Conservation (phyloP, 2,797 vertebrate species). For the Oryzias sinensis region DNA sequence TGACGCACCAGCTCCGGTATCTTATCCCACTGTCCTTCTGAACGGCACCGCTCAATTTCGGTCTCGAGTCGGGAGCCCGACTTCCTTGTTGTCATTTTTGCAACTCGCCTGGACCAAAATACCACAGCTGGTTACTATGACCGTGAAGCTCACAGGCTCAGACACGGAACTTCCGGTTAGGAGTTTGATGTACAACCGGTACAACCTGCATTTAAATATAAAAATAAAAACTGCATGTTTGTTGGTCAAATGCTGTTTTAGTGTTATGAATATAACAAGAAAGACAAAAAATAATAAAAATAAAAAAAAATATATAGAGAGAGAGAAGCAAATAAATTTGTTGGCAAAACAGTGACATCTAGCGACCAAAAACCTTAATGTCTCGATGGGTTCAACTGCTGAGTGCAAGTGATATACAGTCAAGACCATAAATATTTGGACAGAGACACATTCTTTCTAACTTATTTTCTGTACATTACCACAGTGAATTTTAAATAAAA, state of each 20-base stretch:
- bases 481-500: no score
- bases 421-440: no score
- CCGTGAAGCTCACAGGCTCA: not conserved
- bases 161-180: not conserved
- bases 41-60: slow-evolving; percentile 93
- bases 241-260: no score
- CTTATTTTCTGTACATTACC: no score
- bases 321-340: no score
- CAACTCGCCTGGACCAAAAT: slow-evolving; percentile 52
- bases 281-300: no score
- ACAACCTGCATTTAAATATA: slow-evolving; percentile 1
- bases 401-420: no score
- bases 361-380: not conserved
- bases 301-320: no score
- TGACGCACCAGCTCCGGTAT: slow-evolving; percentile 91
- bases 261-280: no score
- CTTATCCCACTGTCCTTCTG: slow-evolving; percentile 92
- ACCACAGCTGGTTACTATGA: slow-evolving; percentile 8
- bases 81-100: slow-evolving; percentile 90
- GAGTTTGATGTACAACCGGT: not conserved
- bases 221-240: slow-evolving; percentile 13
- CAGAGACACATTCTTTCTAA: no score
- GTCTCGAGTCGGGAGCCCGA: slow-evolving; percentile 91
- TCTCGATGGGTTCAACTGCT: not conserved
- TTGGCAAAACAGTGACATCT: not conserved